Evolutionary conservation across 2,797 vertebrate species (phyloP).

Genomic region (Pipistrellus nathusii): DNA sequence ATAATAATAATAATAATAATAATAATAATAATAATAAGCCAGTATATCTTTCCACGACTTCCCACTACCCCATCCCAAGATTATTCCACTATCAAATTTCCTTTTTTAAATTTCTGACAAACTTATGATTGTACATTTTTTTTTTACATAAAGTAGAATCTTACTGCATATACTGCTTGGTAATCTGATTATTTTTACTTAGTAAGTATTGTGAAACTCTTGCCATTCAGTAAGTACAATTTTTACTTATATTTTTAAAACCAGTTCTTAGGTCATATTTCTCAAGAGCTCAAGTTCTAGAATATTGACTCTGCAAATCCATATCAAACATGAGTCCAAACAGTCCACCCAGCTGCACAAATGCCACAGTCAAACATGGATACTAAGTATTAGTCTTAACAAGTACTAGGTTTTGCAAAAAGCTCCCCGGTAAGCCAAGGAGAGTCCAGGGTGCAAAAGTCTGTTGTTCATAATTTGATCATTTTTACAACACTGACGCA

Average conservation of each 20-base stretch:
- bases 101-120: conserved; percentile 41
- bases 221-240: not conserved
- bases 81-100: not conserved
- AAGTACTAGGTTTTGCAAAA: not conserved
- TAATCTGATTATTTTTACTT: conserved; percentile 56
- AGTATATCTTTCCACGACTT: not conserved
- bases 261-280: not conserved
- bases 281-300: not conserved
- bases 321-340: not conserved
- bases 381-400: not conserved
- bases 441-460: conserved; percentile 34
- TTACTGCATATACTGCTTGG: not conserved
- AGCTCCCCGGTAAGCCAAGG: not conserved
- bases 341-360: not conserved
- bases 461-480: conserved; percentile 11
- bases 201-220: not conserved
- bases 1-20: too few relatives aligned
- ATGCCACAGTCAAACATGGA: too few relatives aligned
- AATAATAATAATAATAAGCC: not conserved
- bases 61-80: not conserved
- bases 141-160: conserved; percentile 38
- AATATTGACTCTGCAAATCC: not conserved
- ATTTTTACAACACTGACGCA: conserved; percentile 12
- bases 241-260: conserved; percentile 27
- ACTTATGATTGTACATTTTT: not conserved